Evolutionary conservation across 2,113 vertebrate species (phyloP).

Genomic region (Heteronetta atricapilla): DNA sequence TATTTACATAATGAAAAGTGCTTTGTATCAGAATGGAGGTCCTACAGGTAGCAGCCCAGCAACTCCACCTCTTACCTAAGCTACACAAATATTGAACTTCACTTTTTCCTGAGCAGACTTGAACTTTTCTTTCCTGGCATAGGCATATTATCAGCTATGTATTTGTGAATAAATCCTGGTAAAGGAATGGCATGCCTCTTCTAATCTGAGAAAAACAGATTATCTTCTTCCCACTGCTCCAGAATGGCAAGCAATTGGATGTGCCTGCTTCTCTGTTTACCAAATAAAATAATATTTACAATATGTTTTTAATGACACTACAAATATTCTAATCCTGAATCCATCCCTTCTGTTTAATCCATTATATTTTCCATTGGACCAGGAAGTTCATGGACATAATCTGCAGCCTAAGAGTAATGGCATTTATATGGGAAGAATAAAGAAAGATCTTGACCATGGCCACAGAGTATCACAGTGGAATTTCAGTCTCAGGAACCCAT

Average conservation of each 20-base stretch:
- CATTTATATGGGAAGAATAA: not conserved
- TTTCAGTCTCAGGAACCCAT: rapidly evolving
- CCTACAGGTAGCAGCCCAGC: not conserved
- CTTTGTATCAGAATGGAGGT: not conserved
- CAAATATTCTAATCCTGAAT: not conserved
- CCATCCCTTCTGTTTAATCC: not conserved
- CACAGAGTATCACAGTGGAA: not conserved
- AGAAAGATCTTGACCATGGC: not conserved
- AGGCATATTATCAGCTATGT: not conserved
- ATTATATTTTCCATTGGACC: not conserved
- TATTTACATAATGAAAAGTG: not conserved
- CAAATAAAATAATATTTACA: not conserved
- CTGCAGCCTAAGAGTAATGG: not conserved
- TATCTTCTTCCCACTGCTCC: not conserved
- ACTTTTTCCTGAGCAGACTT: not conserved
- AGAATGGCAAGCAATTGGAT: not conserved
- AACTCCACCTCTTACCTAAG: not conserved
- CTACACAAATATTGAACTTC: not conserved
- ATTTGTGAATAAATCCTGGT: not conserved
- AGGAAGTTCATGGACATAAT: not conserved
- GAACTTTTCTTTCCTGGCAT: not conserved
- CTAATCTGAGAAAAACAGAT: not conserved
- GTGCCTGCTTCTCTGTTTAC: not conserved
- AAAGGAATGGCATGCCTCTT: not conserved
- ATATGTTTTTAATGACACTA: not conserved